Evolutionary conservation across 2,888 invertebrate species (phyloP).

Genomic region (Stenolophus ochropezus): DNA sequence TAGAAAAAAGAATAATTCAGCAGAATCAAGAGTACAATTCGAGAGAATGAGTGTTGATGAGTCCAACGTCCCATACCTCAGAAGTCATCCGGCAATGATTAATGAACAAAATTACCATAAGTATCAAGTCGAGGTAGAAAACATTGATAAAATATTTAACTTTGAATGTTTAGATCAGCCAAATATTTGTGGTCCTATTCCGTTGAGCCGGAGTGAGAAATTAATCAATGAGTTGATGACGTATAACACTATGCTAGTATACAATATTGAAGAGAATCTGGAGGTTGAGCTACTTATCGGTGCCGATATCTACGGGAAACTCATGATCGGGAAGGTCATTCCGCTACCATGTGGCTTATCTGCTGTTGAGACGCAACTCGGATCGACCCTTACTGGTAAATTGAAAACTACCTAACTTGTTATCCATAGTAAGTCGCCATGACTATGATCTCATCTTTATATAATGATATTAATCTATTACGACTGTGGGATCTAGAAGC

Average conservation of each 20-base stretch:
- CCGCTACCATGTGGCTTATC: not conserved
- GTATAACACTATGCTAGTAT: no score
- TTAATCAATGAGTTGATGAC: not conserved
- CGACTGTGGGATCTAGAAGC: no score
- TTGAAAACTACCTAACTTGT: not conserved
- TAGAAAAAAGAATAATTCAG: no score
- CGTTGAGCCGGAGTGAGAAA: not conserved
- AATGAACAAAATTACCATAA: no score
- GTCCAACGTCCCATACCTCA: not conserved
- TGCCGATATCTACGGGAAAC: not conserved
- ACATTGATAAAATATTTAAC: no score
- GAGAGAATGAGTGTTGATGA: not conserved
- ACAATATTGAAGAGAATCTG: not conserved
- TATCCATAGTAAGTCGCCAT: not conserved
- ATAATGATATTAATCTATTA: no score
- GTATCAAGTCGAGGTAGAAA: no score
- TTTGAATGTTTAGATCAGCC: not conserved
- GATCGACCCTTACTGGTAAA: not conserved
- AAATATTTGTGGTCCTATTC: not conserved
- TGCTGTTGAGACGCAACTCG: not conserved
- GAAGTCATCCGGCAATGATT: not conserved
- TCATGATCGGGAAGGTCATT: not conserved
- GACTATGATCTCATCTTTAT: not conserved
- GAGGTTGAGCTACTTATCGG: not conserved
- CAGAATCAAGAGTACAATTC: not conserved